phyloP scores from a whole-genome alignment of 2,888 invertebrate species.

The Synergus japonicus region DNA sequence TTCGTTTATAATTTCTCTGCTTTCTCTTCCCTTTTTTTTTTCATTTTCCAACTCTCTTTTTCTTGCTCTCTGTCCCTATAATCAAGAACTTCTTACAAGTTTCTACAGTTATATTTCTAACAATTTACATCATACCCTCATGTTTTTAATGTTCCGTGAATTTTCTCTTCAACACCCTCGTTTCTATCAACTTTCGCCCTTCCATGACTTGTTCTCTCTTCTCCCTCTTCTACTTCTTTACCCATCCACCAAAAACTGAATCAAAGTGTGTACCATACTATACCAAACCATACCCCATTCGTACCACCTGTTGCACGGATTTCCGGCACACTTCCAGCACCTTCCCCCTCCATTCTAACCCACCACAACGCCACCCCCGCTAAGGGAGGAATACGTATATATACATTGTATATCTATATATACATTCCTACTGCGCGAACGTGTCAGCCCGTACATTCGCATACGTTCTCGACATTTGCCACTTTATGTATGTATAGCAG shows the following conservation, averaged over 20 bases:
- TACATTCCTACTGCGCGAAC: conserved; percentile 31
- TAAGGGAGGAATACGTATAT: conserved; percentile 40
- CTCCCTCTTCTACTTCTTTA: conserved; percentile 46
- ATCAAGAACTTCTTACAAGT: too few relatives aligned
- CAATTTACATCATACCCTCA: not conserved
- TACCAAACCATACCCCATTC: conserved; percentile 64
- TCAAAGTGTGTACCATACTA: conserved; percentile 62
- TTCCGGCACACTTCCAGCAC: conserved; percentile 72
- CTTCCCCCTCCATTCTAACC: conserved; percentile 42
- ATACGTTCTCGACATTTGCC: conserved; percentile 38
- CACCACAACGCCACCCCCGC: conserved; percentile 23
- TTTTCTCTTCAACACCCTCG: conserved; percentile 1
- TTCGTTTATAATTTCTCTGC: not conserved
- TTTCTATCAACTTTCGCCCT: conserved; percentile 38
- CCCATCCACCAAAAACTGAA: conserved; percentile 58
- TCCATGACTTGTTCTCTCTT: conserved; percentile 43
- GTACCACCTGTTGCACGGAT: conserved; percentile 75
- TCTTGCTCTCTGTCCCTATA: not conserved
- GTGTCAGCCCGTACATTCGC: conserved; percentile 42
- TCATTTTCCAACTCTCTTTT: conserved; percentile 14
- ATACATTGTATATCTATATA: conserved; percentile 28
- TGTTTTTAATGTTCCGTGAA: not conserved
- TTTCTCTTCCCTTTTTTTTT: not conserved
- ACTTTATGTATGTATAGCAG: conserved; percentile 26
- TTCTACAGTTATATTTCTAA: not conserved